Conservation (phyloP, 1,140 invertebrate species). For the Drosophila lowei region DNA sequence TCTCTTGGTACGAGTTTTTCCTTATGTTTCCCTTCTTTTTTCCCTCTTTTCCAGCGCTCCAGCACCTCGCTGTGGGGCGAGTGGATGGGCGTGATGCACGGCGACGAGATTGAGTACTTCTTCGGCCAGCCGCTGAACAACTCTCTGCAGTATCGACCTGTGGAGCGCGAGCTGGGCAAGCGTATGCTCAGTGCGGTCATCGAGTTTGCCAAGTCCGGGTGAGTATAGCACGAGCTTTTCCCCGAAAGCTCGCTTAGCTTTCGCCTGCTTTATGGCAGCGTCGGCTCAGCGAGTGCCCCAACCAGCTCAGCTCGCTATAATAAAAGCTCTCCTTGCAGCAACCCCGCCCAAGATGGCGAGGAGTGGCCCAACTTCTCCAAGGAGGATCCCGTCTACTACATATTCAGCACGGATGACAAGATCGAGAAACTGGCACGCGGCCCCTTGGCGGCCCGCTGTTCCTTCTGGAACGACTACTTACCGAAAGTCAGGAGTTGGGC, state of each 20-base stretch:
- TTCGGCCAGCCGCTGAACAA: constrained; percentile 96
- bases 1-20: constrained; percentile 10
- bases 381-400: constrained; percentile 93
- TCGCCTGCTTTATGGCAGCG: constrained; percentile 22
- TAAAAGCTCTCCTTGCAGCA: constrained; percentile 85
- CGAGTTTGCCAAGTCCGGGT: constrained; percentile 94
- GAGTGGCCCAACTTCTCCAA: constrained; percentile 95
- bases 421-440: constrained; percentile 87
- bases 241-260: constrained; percentile 6
- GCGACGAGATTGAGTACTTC: constrained; percentile 97
- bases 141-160: constrained; percentile 90
- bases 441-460: constrained; percentile 93
- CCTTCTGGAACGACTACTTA: constrained; percentile 97
- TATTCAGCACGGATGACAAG: constrained; percentile 90
- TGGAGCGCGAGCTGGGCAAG: constrained; percentile 92
- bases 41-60: constrained; percentile 88
- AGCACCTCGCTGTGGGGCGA: constrained; percentile 95
- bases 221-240: constrained; percentile 81
- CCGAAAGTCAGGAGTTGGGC: constrained; percentile 91
- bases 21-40: constrained; percentile 6
- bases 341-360: constrained; percentile 90
- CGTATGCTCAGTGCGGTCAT: constrained; percentile 94
- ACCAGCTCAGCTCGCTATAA: constrained; percentile 20
- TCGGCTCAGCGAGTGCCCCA: neutral
- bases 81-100: constrained; percentile 99